Evolutionary conservation across 1,140 invertebrate genomes (phyloP).

Genomic region (Aphelinus atriplicis): DNA sequence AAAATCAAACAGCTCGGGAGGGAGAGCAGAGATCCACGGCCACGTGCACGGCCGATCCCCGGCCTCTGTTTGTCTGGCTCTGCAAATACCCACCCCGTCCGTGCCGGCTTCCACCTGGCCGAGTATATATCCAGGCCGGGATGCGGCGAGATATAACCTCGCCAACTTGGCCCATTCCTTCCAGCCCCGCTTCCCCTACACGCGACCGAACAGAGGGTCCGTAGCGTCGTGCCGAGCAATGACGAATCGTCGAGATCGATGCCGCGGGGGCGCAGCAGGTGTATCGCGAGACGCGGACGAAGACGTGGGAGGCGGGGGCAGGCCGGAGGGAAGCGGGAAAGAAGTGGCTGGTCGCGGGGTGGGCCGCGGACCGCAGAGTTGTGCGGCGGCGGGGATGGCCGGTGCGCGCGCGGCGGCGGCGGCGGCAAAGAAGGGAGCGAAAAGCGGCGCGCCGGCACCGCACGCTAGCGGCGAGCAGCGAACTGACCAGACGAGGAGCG

Average conservation of each 20-base stretch:
- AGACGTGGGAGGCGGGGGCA: constrained; percentile 28
- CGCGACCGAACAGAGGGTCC: too few relatives aligned
- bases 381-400: constrained; percentile 19
- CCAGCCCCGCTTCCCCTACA: neutral
- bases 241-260: neutral
- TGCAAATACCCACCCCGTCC: constrained; percentile 56
- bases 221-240: too few relatives aligned
- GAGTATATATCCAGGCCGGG: constrained; percentile 46
- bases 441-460: constrained; percentile 6
- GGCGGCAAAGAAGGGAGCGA: constrained; percentile 30
- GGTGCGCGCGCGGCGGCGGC: constrained; percentile 48
- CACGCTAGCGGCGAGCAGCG: constrained; percentile 39
- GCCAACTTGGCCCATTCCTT: neutral
- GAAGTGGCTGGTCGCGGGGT: constrained; percentile 40
- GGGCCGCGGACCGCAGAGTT: constrained; percentile 30
- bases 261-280: neutral
- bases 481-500: constrained; percentile 48
- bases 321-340: constrained; percentile 25
- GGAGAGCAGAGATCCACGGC: neutral
- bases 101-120: constrained; percentile 50
- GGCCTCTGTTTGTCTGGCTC: constrained; percentile 55
- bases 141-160: constrained; percentile 44
- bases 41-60: neutral
- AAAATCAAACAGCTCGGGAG: constrained; percentile 56
- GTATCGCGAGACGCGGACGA: neutral